A percentile compares a stretch with the other conserved stretches of the same genome.
Conservation (phyloP, 2,113 vertebrate genomes). For the Pontoporia blainvillei region DNA sequence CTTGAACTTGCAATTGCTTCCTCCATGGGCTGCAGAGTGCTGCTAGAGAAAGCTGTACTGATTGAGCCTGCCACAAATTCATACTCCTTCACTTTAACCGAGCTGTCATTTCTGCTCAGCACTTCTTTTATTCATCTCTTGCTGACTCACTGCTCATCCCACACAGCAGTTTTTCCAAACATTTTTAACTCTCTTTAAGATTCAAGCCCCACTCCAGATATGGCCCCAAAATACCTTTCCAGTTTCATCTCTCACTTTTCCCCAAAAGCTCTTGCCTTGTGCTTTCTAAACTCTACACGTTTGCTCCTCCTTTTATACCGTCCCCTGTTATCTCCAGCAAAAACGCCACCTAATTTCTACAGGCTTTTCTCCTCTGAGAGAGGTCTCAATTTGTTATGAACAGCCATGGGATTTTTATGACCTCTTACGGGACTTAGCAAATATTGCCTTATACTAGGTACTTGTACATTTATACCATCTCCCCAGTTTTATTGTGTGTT, state of each 20-base stretch:
- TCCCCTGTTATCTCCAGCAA: not conserved
- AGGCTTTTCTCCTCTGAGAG: conserved; percentile 4
- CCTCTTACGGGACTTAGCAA: not conserved
- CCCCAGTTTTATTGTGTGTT: not conserved
- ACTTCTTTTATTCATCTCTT: conserved; percentile 61
- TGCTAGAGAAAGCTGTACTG: conserved; percentile 25
- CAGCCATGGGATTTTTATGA: not conserved
- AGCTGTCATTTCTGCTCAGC: conserved; percentile 51
- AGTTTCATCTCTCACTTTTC: conserved; percentile 37
- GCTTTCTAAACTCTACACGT: not conserved
- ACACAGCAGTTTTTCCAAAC: conserved; percentile 62
- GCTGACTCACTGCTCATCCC: conserved; percentile 70
- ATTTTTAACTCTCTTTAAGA: conserved; percentile 69
- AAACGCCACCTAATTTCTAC: not conserved
- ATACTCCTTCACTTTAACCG: not conserved
- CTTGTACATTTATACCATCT: not conserved
- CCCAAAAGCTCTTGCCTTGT: not conserved
- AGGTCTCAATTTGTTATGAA: conserved; percentile 11
- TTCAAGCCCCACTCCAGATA: conserved; percentile 50
- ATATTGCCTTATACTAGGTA: not conserved
- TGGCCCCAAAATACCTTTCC: conserved; percentile 61
- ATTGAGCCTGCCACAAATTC: conserved; percentile 28
- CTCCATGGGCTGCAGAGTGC: not conserved
- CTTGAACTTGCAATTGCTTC: conserved; percentile 56
- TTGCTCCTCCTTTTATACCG: not conserved